Base-by-base conservation (phyloP, 2,888 invertebrate genomes). In the Amiota mariae region DNA sequence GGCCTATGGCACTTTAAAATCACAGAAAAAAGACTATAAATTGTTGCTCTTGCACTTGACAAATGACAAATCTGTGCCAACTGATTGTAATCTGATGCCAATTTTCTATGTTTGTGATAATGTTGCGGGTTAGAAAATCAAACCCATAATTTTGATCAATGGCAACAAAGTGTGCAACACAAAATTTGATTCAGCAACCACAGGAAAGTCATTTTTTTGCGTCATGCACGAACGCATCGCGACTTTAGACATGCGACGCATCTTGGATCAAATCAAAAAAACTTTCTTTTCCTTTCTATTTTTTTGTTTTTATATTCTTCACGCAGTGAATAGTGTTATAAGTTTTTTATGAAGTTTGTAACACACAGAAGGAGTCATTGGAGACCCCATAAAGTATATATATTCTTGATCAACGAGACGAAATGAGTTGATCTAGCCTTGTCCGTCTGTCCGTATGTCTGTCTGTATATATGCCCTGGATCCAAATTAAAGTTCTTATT, bases 41-140 rank as follows among this genome's bases (percentile, higher is more conserved):
- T 59, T 59, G 57, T 11, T 59, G 18, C 15, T 20, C n/a, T 36
- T 36, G 36, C 36, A 36, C 36, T 36, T 36, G 36, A 36, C 36
- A 36, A 36, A 36, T 36, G 36, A 36, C 9, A 54, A 54, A 54
- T 54, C n/a, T 20, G 12, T 24, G 24, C 63, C 13, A 63, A 63
- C 47, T 46, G 64, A 64, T 46, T 47, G 66, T 67, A 67, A 67
- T 67, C 66, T 49, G 66, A 67, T 67, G 49, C 48, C 66, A 46
- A 24, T n/a, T 12, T 63, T 36, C 12, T 8, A 67, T 67, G 18
- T 20, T 18, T 20, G 4, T 6, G 6, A 36, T 36, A 36, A 36
- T 36, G 36, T 36, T 36, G 36, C 8, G 48, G 48, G 2, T 49
- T 36, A 36, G 18, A 15, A 67, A 63, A 46, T 63, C 12, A 36